Percentiles rank a stretch among this genome's conserved stretches.
Evolutionary conservation across 2,888 invertebrate species (phyloP).

Genomic region (Spisula subtruncata): DNA sequence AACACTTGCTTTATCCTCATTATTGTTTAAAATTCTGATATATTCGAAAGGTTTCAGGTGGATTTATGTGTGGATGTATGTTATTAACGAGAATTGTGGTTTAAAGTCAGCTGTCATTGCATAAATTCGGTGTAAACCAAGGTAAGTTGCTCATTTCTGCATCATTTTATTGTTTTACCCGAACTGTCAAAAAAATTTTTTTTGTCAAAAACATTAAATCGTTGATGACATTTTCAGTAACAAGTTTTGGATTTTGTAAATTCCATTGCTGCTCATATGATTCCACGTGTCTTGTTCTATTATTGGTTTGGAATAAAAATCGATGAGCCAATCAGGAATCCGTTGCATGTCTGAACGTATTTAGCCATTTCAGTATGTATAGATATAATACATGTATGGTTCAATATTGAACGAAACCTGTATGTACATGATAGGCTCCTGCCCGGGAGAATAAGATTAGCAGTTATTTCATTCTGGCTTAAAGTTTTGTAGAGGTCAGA

Average conservation of each 20-base stretch:
- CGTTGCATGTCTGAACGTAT: constrained; percentile 69
- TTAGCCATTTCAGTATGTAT: constrained; percentile 41
- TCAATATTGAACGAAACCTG: constrained; percentile 59
- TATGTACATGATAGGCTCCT: constrained; percentile 67
- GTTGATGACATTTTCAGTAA: neutral
- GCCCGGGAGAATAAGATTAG: constrained; percentile 65
- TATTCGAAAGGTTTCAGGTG: neutral
- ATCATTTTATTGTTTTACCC: neutral
- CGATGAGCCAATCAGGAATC: constrained; percentile 44
- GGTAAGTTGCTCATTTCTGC: neutral
- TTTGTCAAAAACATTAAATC: neutral
- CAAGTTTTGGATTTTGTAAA: neutral
- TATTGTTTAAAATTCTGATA: neutral
- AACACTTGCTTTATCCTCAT: constrained; percentile 12
- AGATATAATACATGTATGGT: constrained; percentile 24
- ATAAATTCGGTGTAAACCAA: neutral
- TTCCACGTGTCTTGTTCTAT: constrained; percentile 57
- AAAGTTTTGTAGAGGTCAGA: constrained; percentile 43
- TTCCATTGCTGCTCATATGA: neutral
- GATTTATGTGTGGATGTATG: neutral
- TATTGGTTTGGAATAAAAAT: constrained; percentile 64
- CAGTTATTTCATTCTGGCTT: constrained; percentile 63
- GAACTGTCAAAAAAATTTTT: neutral
- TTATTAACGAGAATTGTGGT: neutral
- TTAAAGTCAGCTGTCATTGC: neutral